Evolutionary conservation across 1,140 invertebrate genomes (phyloP), one percentile per base, ranked within the genome.

Genomic region (Metopolophium dirhodum): DNA sequence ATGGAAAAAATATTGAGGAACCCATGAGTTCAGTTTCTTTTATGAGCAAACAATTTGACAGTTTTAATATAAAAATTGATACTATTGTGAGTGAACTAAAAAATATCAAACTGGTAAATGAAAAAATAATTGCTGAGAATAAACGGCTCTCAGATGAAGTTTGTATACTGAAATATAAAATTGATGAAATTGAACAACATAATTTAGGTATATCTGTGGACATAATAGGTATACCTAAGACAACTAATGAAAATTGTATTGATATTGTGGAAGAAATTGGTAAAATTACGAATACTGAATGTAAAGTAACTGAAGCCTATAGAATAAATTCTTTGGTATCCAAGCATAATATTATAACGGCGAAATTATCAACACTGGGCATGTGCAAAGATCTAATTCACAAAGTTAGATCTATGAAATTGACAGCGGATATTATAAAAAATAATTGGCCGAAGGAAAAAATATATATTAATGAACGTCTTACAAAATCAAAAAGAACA

Each of bases 401-500:
- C 20, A 22, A 54, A 22, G 20, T 54, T 54, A 54, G 20, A 23
- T 54, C 51, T 54, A 54, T 54, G 51, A 54, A 54, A 23, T 37
- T 85, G 30, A 85, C 82, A 41, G 82, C 82, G 20, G 37, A 85
- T 85, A 85, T 26, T 37, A 41, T 85, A 54, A 51, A n/a, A 11
- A 88, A 35, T 88, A 88, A 88, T 54, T 88, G 47, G 47, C 30
- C 49, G 14, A 88, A 88, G 7, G 47, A 88, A 41, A 88, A 88
- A 35, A 30, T 88, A 4, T 54, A 22, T 9, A 51, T 88, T 8
- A 54, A 88, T 88, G 47, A 88, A 6, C 87, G 87, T 18, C 47
- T 87, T 26, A 87, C 85, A 49, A 87, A 88, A 88, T 88, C 22
- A n/a, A 88, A 88, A 54, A 88, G 30, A 88, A 35, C 30, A 51